Evolutionary conservation across 1,140 invertebrate species (phyloP), one percentile per base, ranked within the genome.

Genomic region (Camponotus floridanus): DNA sequence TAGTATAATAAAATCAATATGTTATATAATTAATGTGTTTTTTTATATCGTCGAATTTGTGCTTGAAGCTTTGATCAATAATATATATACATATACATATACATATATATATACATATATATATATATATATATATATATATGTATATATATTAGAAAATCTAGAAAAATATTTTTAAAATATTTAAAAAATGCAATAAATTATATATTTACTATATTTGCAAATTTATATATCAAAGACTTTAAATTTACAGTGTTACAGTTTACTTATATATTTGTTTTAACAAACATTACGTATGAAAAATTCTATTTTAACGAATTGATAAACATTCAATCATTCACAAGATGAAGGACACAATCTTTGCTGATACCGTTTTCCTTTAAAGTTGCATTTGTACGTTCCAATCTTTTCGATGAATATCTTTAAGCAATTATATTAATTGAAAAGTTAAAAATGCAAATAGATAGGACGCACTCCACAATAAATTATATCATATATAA

Each of bases 331-430:
- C 61, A 93, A 68, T 92, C 91, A 26, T 91, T 92, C 0, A 94
- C 92, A 13, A 94, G 85, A 92, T 94, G 92, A 74, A 94, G 91
- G 36, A 94, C 94, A 76, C 93, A 92, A 45, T 94, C 93, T 33
- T 88, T 91, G 0, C 85, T 91, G 61, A 94, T 93, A 11, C 93
- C 94, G 31, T 90, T 92, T 71, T 92, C 89, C 31, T 85, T 91
- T 18, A 94, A 86, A 33, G 92, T 88, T 0, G 87, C 68, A 26
- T 86, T 86, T 39, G 90, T 62, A 62, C 91, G 87, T 45, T 93
- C 92, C 13, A 94, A 83, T 86, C 90, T 86, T 36, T 90, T 92
- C 36, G 92, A 84, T 1, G 90, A 89, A 55, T 91, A 93, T 33
- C 94, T 94, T 67, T 55, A 89, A 89, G 67, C 33, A 64, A 57